Conservation (phyloP, 2,113 vertebrate genomes). For the Mormyrus iriodes region DNA sequence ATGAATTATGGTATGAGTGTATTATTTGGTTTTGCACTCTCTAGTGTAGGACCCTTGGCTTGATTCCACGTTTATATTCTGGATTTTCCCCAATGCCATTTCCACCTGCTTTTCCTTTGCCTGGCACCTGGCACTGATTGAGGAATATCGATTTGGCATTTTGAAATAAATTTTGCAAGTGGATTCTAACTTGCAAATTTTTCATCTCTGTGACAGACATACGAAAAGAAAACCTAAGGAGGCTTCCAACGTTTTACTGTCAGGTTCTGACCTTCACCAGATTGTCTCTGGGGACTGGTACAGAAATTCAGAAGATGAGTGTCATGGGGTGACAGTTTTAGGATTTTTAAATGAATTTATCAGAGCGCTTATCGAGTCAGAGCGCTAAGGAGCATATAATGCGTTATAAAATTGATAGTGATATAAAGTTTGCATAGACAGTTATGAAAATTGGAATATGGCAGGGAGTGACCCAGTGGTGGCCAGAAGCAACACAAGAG, state of each 20-base stretch:
- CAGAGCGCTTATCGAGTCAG: too few relatives aligned
- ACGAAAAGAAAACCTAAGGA: neutral
- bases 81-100: neutral
- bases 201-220: neutral
- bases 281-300: neutral
- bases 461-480: neutral
- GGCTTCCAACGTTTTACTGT: too few relatives aligned
- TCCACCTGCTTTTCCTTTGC: neutral
- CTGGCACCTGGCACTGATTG: neutral
- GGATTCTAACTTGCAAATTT: neutral
- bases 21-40: neutral
- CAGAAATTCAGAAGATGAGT: neutral
- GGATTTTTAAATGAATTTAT: neutral
- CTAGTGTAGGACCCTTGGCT: neutral
- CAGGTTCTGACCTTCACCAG: neutral
- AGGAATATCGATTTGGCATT: neutral
- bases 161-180: neutral
- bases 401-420: neutral
- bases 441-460: neutral
- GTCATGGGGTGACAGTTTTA: neutral
- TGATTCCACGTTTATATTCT: too few relatives aligned
- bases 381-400: neutral
- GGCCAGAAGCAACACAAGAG: neutral
- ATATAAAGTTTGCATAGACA: neutral
- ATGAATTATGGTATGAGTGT: neutral